Conservation (phyloP, 2,113 vertebrate species). For the Ophthalmolycus amberensis region DNA sequence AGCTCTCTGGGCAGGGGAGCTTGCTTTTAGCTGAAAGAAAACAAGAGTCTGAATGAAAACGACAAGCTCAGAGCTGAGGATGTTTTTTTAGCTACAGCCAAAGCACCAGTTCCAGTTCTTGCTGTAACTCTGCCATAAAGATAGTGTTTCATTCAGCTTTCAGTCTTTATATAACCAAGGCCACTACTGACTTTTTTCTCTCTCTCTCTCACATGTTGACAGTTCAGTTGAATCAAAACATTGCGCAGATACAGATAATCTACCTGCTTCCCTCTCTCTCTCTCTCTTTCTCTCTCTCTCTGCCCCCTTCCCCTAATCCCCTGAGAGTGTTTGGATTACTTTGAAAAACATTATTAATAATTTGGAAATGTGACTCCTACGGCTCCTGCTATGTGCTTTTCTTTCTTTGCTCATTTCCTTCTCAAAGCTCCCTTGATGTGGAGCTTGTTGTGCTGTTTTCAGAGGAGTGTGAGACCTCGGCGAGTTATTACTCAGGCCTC, state of each 20-base stretch:
- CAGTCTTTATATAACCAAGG: constrained; percentile 71
- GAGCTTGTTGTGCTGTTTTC: constrained; percentile 76
- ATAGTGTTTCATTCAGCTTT: constrained; percentile 79
- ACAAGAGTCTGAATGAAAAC: constrained; percentile 80
- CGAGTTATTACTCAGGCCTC: constrained; percentile 68
- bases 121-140: constrained; percentile 72
- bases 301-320: constrained; percentile 56
- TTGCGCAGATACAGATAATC: constrained; percentile 63
- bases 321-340: constrained; percentile 75
- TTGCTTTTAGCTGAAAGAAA: constrained; percentile 80
- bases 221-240: constrained; percentile 65
- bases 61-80: constrained; percentile 79
- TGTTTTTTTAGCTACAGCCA: constrained; percentile 80
- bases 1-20: constrained; percentile 74
- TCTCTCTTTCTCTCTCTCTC: constrained; percentile 25
- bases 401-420: constrained; percentile 80
- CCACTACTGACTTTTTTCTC: constrained; percentile 53
- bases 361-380: constrained; percentile 74
- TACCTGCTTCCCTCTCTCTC: constrained; percentile 63
- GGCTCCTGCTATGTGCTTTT: constrained; percentile 73
- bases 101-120: constrained; percentile 75
- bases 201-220: constrained; percentile 54
- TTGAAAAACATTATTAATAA: constrained; percentile 81
- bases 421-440: constrained; percentile 78
- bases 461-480: constrained; percentile 68